Base-by-base conservation (phyloP, 2,797 vertebrate species). In the Pipistrellus kuhlii region DNA sequence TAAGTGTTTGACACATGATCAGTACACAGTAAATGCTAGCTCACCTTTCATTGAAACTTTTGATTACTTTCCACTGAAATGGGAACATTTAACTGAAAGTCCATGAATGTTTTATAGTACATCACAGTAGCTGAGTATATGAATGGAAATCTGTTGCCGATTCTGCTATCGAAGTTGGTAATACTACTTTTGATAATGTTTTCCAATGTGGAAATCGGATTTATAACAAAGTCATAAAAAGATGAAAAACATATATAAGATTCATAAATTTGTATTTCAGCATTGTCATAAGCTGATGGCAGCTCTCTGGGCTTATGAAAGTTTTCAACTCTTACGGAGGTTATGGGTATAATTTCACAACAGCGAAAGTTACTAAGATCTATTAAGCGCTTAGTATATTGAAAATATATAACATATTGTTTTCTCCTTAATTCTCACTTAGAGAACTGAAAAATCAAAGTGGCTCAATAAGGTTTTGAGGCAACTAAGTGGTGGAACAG, bases 181-280 rank as follows among this genome's bases (percentile, higher is more conserved):
- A 55, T 82, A 25, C 20, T 78, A 46, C n/a, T 72, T 91, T 92
- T 72, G 5, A 38, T 73, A 20, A 72, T 91, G 55, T 81, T 82
- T 93, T 46, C 66, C 35, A 46, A 2, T 32, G 25, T 68, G 18
- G 4, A 62, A 25, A 3, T 83, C 68, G 32, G 76, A 84, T 90
- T 69, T 46, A 69, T 59, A 59, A 68, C n/a, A 44, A 83, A 59
- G 15, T 25, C 12, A 90, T n/a, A 66, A 85, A 90, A 69, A 87
- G 12, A 46, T 85, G 55, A 82, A 46, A 66, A 85, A 21, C 5
- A 53, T 84, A 69, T 6, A 0, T 55, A 78, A 66, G 12, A 4
- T 83, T 75, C 35, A 73, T 82, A 8, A 30, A n/a, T 7, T 78
- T 94, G 69, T 72, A 73, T 88, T 91, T 91, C 46, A 93, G 6